phyloP scores from a whole-genome alignment of 2,113 vertebrate genomes.

The Patagioenas fasciata region DNA sequence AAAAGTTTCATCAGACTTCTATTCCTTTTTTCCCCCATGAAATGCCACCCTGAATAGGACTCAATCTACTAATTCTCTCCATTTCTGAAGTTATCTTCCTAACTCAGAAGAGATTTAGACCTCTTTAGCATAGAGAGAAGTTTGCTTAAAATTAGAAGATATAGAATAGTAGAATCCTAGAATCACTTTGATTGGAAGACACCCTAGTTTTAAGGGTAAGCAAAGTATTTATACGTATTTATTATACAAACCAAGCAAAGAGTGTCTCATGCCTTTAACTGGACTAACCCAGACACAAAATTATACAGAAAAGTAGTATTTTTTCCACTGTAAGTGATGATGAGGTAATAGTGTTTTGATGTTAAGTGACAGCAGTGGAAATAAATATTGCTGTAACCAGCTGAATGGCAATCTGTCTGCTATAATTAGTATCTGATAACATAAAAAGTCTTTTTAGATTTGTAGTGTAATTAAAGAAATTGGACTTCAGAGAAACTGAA shows the following conservation, averaged over 20 bases:
- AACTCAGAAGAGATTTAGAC: not conserved
- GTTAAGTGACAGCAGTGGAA: not conserved
- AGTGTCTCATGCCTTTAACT: not conserved
- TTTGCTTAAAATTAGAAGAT: not conserved
- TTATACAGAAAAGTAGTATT: not conserved
- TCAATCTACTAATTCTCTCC: not conserved
- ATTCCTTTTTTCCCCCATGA: not conserved
- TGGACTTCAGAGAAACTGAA: conserved; percentile 27
- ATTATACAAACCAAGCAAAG: not conserved
- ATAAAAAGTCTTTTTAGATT: conserved; percentile 19
- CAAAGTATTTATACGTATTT: not conserved
- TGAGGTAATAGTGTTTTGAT: conserved; percentile 27
- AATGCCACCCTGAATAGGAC: not conserved
- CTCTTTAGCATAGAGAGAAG: not conserved
- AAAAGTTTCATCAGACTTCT: not conserved
- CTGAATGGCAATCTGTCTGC: conserved; percentile 17
- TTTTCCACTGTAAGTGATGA: not conserved
- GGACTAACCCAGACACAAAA: not conserved
- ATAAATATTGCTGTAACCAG: conserved; percentile 39
- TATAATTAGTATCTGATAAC: conserved; percentile 19
- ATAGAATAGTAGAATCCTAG: not conserved
- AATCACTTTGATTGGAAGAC: not conserved
- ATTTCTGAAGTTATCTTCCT: not conserved
- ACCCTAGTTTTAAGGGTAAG: not conserved
- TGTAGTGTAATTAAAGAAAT: conserved; percentile 40